Conservation (phyloP, 2,797 vertebrate genomes). For the Florisuga fusca region DNA sequence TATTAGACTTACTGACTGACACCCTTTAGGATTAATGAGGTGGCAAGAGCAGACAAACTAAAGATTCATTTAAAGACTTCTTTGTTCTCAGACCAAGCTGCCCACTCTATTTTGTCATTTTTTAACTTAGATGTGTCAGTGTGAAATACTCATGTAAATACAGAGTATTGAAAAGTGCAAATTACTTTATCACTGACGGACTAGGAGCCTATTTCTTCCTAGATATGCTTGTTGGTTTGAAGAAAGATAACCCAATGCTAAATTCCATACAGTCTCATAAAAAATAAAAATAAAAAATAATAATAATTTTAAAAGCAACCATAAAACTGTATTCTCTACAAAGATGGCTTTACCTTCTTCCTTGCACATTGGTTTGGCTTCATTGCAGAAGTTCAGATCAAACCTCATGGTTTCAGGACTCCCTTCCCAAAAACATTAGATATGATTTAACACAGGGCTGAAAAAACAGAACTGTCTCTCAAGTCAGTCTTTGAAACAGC, state of each 20-base stretch:
- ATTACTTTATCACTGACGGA: constrained; percentile 17
- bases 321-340: not conserved
- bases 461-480: not conserved
- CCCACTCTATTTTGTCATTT: constrained; percentile 50
- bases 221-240: not conserved
- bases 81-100: constrained; percentile 46
- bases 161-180: constrained; percentile 37
- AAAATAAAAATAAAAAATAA: not conserved
- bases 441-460: not conserved
- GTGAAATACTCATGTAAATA: constrained; percentile 42
- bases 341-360: not conserved
- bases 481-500: not conserved
- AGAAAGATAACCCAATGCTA: not conserved
- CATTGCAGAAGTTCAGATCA: not conserved
- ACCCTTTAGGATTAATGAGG: constrained; percentile 78
- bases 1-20: constrained; percentile 77
- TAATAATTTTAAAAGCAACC: too few species aligned
- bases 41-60: constrained; percentile 64
- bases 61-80: constrained; percentile 69
- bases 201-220: not conserved
- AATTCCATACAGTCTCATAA: not conserved
- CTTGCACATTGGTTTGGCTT: not conserved
- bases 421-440: not conserved
- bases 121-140: constrained; percentile 8
- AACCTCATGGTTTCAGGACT: not conserved